phyloP scores from a whole-genome alignment of 1,140 invertebrate genomes.

The Goniozus legneri region DNA sequence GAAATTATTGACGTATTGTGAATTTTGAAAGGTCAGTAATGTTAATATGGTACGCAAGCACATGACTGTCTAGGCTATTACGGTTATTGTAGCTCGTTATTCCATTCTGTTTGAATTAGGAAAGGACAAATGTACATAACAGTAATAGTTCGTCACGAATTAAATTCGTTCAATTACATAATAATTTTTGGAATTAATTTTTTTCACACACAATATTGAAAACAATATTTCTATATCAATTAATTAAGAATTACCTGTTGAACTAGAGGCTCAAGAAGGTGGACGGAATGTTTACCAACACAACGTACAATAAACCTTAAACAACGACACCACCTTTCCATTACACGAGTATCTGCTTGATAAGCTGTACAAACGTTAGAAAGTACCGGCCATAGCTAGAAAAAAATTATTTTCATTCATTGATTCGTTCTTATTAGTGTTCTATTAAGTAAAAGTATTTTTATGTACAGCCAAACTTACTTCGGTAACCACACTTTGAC shows the following conservation, averaged over 20 bases:
- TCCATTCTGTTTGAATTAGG: neutral
- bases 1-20: neutral
- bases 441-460: too few species aligned
- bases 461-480: conserved; percentile 45
- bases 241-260: conserved; percentile 59
- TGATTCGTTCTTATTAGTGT: neutral
- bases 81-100: too few species aligned
- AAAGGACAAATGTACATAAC: neutral
- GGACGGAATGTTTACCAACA: conserved; percentile 72
- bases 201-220: too few species aligned
- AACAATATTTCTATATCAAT: neutral
- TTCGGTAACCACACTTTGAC: conserved; percentile 74
- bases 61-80: too few species aligned
- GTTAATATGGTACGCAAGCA: too few species aligned
- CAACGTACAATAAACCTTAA: conserved; percentile 86
- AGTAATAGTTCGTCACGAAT: too few species aligned
- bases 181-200: too few species aligned
- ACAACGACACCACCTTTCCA: conserved; percentile 89
- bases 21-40: neutral
- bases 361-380: conserved; percentile 75
- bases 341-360: conserved; percentile 77
- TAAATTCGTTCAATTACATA: too few species aligned
- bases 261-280: conserved; percentile 77
- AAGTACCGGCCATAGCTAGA: conserved; percentile 75
- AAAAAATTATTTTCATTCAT: conserved; percentile 22